Evolutionary conservation across 2,113 vertebrate species (phyloP).

Genomic region (Sinosuthora webbiana): DNA sequence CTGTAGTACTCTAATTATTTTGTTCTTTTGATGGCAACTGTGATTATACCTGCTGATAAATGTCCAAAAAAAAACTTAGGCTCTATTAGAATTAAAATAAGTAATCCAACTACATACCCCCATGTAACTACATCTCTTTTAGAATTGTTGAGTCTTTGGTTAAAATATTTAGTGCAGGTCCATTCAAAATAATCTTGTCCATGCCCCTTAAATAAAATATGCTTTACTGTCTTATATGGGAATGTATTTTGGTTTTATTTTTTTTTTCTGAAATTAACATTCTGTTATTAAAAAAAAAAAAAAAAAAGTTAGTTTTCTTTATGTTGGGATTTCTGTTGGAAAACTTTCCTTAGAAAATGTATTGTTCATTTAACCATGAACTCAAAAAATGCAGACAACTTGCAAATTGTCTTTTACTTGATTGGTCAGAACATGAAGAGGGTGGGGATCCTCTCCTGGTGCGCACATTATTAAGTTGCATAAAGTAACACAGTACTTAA

Average conservation of each 20-base stretch:
- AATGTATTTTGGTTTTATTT: not conserved
- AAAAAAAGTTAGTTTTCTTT: not conserved
- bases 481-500: not conserved
- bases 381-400: not conserved
- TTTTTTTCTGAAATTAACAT: not conserved
- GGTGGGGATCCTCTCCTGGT: not conserved
- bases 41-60: not conserved
- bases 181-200: not conserved
- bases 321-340: not conserved
- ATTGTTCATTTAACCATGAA: not conserved
- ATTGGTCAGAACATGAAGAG: not conserved
- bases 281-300: not conserved
- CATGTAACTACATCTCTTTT: not conserved
- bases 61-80: not conserved
- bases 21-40: not conserved
- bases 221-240: not conserved
- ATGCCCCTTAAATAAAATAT: too few relatives aligned
- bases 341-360: not conserved
- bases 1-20: not conserved
- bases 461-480: not conserved
- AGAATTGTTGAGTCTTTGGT: not conserved
- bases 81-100: not conserved
- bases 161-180: not conserved
- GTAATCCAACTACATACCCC: accelerated
- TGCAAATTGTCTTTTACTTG: not conserved